A percentile compares a stretch with the other conserved stretches of the same genome.
phyloP scores from a whole-genome alignment of 2,888 invertebrate species.

The Drosophila flavopinicola region DNA sequence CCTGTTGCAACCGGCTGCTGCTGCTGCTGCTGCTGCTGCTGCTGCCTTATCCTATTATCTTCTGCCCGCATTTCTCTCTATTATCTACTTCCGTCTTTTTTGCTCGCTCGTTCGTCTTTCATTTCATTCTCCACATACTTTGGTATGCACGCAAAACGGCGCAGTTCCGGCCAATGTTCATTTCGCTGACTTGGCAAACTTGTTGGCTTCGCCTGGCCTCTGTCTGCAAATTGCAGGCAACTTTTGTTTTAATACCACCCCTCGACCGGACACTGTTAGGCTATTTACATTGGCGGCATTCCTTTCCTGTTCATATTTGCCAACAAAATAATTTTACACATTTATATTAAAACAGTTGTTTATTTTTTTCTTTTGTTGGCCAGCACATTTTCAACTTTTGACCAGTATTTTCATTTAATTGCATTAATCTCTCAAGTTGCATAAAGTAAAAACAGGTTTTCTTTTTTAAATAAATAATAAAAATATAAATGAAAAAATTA shows the following conservation, averaged over 20 bases:
- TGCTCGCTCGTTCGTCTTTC: conserved; percentile 3
- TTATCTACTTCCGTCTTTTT: background rate
- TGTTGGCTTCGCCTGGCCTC: conserved; percentile 28
- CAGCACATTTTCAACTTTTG: background rate
- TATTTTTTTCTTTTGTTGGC: background rate
- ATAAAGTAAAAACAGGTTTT: too few species aligned
- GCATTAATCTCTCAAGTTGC: too few species aligned
- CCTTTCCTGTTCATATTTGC: conserved; percentile 32
- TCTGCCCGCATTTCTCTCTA: conserved; percentile 8
- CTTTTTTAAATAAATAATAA: background rate
- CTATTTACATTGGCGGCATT: conserved; percentile 24
- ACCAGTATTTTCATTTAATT: background rate
- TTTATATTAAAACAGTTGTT: conserved; percentile 9
- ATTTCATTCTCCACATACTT: conserved; percentile 3
- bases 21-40: conserved; percentile 26
- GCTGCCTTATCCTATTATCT: conserved; percentile 64
- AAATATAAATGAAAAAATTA: background rate
- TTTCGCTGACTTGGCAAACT: conserved; percentile 65
- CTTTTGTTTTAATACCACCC: conserved; percentile 52
- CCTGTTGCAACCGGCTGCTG: conserved; percentile 46
- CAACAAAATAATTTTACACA: conserved; percentile 22
- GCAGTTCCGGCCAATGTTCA: conserved; percentile 73
- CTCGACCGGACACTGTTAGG: background rate
- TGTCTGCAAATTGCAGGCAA: conserved; percentile 61
- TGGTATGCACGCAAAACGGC: conserved; percentile 61